Conservation (phyloP, 2,113 vertebrate species). For the Phaetusa simplex region DNA sequence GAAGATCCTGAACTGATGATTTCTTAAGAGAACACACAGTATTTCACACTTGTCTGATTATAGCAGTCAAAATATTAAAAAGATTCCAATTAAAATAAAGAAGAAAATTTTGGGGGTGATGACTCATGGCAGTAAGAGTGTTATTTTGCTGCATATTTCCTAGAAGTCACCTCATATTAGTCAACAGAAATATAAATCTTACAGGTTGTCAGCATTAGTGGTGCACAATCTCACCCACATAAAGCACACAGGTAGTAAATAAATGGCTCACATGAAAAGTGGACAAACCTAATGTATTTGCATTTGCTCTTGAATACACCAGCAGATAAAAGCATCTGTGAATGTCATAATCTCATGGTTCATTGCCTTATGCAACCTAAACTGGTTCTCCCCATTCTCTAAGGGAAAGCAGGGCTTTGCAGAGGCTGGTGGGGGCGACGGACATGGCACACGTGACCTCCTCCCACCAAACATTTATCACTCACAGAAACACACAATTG, state of each 20-base stretch:
- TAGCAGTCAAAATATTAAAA: neutral
- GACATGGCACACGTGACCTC: neutral
- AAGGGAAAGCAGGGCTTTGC: neutral
- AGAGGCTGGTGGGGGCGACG: too few relatives aligned
- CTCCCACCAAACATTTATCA: neutral
- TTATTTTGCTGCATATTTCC: neutral
- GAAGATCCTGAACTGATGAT: neutral
- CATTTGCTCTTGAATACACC: neutral
- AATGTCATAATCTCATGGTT: neutral
- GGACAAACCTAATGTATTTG: neutral
- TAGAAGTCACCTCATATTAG: neutral
- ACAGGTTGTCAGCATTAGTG: neutral
- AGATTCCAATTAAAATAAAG: neutral
- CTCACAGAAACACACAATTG: neutral
- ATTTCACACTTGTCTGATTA: neutral
- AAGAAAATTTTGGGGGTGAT: neutral
- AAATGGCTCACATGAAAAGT: neutral
- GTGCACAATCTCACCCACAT: neutral
- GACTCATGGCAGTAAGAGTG: neutral
- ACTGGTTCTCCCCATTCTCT: neutral
- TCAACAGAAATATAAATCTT: neutral
- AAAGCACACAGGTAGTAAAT: neutral
- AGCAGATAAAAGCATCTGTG: neutral
- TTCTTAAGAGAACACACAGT: neutral
- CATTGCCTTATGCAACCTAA: neutral